Evolutionary conservation across 1,140 invertebrate genomes (phyloP).

Genomic region (Drosophila hydei): DNA sequence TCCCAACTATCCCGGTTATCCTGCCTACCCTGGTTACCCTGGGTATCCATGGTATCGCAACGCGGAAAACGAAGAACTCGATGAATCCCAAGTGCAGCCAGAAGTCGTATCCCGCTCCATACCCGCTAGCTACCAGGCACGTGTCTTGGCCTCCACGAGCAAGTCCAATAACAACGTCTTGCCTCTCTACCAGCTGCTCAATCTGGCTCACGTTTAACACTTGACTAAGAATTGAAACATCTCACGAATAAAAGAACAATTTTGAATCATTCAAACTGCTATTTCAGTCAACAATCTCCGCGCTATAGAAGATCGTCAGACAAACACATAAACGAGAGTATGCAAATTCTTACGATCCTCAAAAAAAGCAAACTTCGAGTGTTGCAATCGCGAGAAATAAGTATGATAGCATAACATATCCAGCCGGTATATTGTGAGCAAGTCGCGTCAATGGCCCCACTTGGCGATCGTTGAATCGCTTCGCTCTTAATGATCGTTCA

Average conservation of each 20-base stretch:
- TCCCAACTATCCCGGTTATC: conserved; percentile 28
- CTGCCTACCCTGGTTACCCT: conserved; percentile 12
- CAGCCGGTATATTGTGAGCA: conserved; percentile 11
- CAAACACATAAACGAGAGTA: not conserved
- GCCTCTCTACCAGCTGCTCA: conserved; percentile 67
- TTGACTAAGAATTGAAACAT: not conserved
- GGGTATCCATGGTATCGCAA: conserved; percentile 54
- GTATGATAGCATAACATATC: conserved; percentile 10
- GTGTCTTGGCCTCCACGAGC: conserved; percentile 36
- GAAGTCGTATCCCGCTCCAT: conserved; percentile 26
- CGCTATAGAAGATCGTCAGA: not conserved
- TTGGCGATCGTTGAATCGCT: conserved; percentile 16
- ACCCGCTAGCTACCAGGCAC: conserved; percentile 58
- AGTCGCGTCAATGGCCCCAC: conserved; percentile 27
- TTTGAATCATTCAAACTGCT: too few species aligned
- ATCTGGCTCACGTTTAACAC: conserved; percentile 48
- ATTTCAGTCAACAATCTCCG: too few species aligned
- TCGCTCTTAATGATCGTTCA: conserved; percentile 34
- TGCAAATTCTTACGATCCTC: not conserved
- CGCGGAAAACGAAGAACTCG: conserved; percentile 40
- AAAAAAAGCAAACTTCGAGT: not conserved
- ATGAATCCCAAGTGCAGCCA: conserved; percentile 15
- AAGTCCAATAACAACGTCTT: conserved; percentile 44
- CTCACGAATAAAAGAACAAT: not conserved
- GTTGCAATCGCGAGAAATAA: not conserved